Conservation (phyloP, 2,888 invertebrate species). For the Netelia melanura region DNA sequence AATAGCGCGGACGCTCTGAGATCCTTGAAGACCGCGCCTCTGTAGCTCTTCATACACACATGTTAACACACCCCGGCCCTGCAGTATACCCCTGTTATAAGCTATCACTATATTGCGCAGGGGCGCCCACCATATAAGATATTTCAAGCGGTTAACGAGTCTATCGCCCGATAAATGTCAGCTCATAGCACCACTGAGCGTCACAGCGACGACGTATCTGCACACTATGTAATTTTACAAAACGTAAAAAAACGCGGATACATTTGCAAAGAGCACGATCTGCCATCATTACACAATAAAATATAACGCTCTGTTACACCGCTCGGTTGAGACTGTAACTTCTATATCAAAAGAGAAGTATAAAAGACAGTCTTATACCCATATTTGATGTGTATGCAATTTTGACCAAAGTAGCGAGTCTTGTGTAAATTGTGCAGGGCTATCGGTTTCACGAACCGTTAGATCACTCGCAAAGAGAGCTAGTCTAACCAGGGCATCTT, state of each 20-base stretch:
- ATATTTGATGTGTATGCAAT: too few relatives aligned
- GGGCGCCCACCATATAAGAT: constrained; percentile 42
- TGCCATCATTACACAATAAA: background rate
- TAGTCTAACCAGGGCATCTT: too few relatives aligned
- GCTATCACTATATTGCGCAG: constrained; percentile 27
- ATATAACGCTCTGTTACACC: too few relatives aligned
- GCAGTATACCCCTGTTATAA: constrained; percentile 15
- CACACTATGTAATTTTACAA: background rate
- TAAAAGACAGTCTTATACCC: too few relatives aligned
- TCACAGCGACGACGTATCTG: constrained; percentile 17
- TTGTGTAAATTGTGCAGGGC: too few relatives aligned
- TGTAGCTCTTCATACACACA: constrained; percentile 15
- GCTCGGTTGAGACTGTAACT: too few relatives aligned
- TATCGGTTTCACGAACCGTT: too few relatives aligned
- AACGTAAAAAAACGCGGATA: constrained; percentile 11
- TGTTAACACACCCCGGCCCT: background rate
- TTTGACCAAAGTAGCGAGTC: too few relatives aligned
- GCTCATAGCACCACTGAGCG: constrained; percentile 5
- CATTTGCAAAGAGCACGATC: background rate
- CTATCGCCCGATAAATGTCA: constrained; percentile 18
- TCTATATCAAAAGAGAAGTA: too few relatives aligned
- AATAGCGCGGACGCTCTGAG: background rate
- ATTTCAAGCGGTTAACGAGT: background rate
- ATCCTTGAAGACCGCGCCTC: background rate
- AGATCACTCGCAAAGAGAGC: too few relatives aligned